Evolutionary conservation across 2,797 vertebrate species (phyloP), one percentile per base, ranked within the genome.

Genomic region (Acrossocheilus fasciatus): DNA sequence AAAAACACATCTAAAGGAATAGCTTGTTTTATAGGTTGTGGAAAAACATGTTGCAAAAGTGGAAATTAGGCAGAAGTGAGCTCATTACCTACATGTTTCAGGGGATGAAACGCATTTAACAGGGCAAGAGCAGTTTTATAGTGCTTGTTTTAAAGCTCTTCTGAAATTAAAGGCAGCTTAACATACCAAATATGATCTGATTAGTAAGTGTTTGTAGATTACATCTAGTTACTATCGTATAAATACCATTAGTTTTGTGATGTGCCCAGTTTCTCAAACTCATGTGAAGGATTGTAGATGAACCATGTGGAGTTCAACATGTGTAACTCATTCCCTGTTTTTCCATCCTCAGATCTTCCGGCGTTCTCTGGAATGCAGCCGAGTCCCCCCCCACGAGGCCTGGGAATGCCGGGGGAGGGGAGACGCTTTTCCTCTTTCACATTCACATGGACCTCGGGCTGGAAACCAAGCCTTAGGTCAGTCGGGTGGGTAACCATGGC

Each of bases 331-430:
- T 90, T 90, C 83, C 76, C 83, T 93, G 82, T 89, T 86, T 82
- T 84, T 86, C 62, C 83, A 2, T 84, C 87, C 54, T 68, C 39
- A 68, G 77, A 41, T 88, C 64, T 83, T 83, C 73, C 68, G 54
- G 45, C 84, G 62, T 81, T 75, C 47, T 91, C 92, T 95, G 95
- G 94, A 93, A 95, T 95, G 94, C 90, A 76, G 90, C 75, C 88
- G 90, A 88, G 91, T 90, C 80, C 89, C 90, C 89, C 87, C 91
- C 87, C 88, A 54, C 3, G 47, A 41, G 91, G 82, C 91, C 90
- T 78, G 54, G 89, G 92, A 92, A 93, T 92, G 89, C 85, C 23
- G 62, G 83, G 68, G 82, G 78, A 74, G 77, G 87, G 84, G 41
- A 81, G 87, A 30, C 83, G 85, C 68, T 12, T 54, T 36, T 66